Evolutionary conservation across 2,113 vertebrate species (phyloP).

Genomic region (Smithornis capensis): DNA sequence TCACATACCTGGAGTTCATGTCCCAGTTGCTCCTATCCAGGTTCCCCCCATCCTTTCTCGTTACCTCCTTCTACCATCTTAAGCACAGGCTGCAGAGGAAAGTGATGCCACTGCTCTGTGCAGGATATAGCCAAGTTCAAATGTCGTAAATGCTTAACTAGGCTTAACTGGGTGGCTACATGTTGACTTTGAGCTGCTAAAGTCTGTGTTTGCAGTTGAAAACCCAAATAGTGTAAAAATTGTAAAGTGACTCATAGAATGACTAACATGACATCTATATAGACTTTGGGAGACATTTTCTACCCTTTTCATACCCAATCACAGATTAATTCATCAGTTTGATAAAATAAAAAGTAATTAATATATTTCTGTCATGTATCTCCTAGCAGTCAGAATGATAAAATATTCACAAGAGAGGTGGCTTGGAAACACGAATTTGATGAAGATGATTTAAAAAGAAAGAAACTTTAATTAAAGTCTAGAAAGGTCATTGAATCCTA

Average conservation of each 20-base stretch:
- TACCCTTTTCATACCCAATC: constrained; percentile 42
- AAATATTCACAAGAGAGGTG: constrained; percentile 62
- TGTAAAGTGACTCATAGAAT: constrained; percentile 10
- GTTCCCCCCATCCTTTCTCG: neutral
- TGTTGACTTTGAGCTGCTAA: neutral
- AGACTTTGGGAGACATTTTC: constrained; percentile 30
- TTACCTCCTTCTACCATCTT: neutral
- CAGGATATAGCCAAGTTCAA: neutral
- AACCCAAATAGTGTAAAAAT: constrained; percentile 21
- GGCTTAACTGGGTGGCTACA: neutral
- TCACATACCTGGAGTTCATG: neutral
- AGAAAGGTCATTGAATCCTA: constrained; percentile 68
- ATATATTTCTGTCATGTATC: constrained; percentile 58
- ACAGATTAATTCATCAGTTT: constrained; percentile 55
- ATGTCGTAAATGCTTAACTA: neutral
- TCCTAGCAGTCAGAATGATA: constrained; percentile 52
- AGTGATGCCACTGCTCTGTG: neutral
- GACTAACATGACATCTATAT: constrained; percentile 20
- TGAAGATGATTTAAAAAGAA: constrained; percentile 70
- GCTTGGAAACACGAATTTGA: constrained; percentile 64
- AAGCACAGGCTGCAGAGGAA: neutral
- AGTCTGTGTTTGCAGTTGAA: neutral
- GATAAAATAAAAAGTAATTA: constrained; percentile 65
- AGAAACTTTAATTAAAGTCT: constrained; percentile 75
- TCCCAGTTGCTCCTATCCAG: neutral